Base-by-base conservation (phyloP, 2,888 invertebrate genomes). In the Tetanocera ferruginea region DNA sequence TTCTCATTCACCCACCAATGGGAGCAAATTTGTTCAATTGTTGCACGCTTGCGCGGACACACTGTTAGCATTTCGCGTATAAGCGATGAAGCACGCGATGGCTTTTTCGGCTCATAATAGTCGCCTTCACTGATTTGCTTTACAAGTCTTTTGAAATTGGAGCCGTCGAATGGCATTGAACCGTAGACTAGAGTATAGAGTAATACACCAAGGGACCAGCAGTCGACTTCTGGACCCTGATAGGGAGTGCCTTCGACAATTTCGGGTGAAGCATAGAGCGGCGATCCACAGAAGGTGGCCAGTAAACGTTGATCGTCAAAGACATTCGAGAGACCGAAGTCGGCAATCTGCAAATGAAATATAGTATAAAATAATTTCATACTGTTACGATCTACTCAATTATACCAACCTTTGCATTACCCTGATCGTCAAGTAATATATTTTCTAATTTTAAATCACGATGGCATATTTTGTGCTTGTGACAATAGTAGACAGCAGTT, bases 161-260 rank as follows among this genome's bases (percentile, higher is more conserved):
- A 97, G 80, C 99, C 99, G 91, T 99, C 99, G 89, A 99, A 99
- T 75, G 96, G 99, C 99, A 99, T 99, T 82, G 98, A 98, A 84
- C 99, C 99, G 90, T 99, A 99, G 83, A 99, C 98, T 86, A 99
- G 92, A 67, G 99, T 99, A 90, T 99, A 99, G 11, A 99, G 92
- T 69, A 99, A 92, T 70, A 99, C 99, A 76, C 99, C 99, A 80
- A 99, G 91, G 31, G 98, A 98, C 99, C 95, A 95, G 88, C 95
- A 95, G 87, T 95, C 95, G 72, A 95, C 98, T 93, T 99, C 99
- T 4, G 99, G 99, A 6, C 99, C 99, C 87, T 95, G 95, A 89
- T 98, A 98, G 0, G 98, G 98, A 9, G 96, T 96, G 80, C 98
- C 98, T 91, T 97, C 97, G 55, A 98, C 98, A 84, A 98, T 98